These are phyloP conservation scores for Atrina japonica DNA, from an alignment of 2,888 invertebrate genomes.

Conservation along the genomic window DNA sequence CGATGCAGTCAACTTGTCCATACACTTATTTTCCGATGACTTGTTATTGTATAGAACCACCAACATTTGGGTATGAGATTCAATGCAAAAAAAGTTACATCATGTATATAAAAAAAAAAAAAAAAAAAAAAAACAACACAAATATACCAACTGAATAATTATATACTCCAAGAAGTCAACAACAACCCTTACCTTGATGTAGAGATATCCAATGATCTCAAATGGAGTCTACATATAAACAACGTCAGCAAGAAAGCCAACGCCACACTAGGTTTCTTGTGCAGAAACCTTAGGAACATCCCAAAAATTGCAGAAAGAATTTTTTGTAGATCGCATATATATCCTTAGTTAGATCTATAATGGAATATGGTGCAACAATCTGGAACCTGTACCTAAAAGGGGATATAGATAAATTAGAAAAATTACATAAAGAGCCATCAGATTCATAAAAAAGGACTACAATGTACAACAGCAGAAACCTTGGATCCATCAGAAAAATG, in stretches of 20 bases:
- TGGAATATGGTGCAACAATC: slow-evolving; percentile 35
- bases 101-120: slow-evolving; percentile 16
- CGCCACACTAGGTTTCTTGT: slow-evolving; percentile 19
- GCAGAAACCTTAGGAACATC: slow-evolving; percentile 26
- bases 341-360: slow-evolving; percentile 25
- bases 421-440: slow-evolving; percentile 29
- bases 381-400: slow-evolving; percentile 34
- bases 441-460: slow-evolving; percentile 29
- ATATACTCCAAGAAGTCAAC: slow-evolving; percentile 26
- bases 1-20: too few species aligned
- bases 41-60: too few species aligned
- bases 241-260: slow-evolving; percentile 27
- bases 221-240: slow-evolving; percentile 24
- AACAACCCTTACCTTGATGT: slow-evolving; percentile 27
- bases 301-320: slow-evolving; percentile 30
- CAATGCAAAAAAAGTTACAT: slow-evolving; percentile 28
- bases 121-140: too few species aligned
- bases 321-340: slow-evolving; percentile 28
- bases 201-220: slow-evolving; percentile 21
- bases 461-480: slow-evolving; percentile 14
- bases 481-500: slow-evolving; percentile 10
- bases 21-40: too few species aligned
- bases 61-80: too few species aligned
- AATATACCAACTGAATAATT: slow-evolving; percentile 7
- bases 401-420: slow-evolving; percentile 32